Evolutionary conservation across 2,113 vertebrate species (phyloP).

Genomic region (Brachyhypopomus occidentalis): DNA sequence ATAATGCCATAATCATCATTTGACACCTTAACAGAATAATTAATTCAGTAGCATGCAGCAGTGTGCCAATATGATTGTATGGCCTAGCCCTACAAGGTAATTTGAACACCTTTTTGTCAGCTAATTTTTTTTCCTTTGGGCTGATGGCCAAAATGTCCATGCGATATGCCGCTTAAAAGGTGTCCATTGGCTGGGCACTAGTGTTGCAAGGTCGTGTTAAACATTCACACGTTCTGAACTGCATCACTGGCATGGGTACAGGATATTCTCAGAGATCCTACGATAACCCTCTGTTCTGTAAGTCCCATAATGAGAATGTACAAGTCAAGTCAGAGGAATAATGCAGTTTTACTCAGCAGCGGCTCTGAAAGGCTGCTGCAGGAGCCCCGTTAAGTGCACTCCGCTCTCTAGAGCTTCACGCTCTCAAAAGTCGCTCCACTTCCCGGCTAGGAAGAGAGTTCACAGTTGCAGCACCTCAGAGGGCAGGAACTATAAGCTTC

Average conservation of each 20-base stretch:
- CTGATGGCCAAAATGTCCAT: background rate
- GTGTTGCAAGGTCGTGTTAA: conserved; percentile 5
- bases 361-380: conserved; percentile 23
- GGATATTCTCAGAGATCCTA: no score
- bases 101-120: background rate
- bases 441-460: background rate
- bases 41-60: background rate
- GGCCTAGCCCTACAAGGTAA: background rate
- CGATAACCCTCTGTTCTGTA: background rate
- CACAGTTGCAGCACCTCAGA: conserved; percentile 8
- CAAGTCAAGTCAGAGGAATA: background rate
- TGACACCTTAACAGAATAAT: background rate
- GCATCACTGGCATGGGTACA: no score
- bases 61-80: background rate
- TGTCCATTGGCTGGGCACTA: no score
- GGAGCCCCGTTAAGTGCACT: conserved; percentile 38
- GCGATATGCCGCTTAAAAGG: background rate
- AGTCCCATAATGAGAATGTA: background rate
- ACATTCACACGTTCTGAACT: conserved; percentile 28
- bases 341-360: conserved; percentile 16
- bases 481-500: conserved; percentile 24
- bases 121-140: background rate
- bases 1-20: background rate
- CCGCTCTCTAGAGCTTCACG: conserved; percentile 18
- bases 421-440: conserved; percentile 2